Conservation (phyloP, 2,797 vertebrate genomes). For the Phalanger gymnotis region DNA sequence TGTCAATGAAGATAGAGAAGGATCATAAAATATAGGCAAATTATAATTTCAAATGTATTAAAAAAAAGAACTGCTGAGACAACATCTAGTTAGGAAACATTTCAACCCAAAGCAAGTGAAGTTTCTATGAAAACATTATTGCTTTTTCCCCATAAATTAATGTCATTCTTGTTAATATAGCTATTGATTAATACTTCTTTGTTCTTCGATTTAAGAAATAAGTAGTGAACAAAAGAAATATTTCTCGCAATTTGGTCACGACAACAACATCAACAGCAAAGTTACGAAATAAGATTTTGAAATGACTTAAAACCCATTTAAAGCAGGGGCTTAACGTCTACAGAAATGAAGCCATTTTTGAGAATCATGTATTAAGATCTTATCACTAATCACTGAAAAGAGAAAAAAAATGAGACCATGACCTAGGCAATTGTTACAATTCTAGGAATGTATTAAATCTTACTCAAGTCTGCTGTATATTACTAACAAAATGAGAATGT, state of each 20-base stretch:
- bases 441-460: not conserved
- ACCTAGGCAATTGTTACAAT: not conserved
- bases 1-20: not conserved
- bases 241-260: not conserved
- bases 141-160: not conserved
- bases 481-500: not conserved
- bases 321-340: not conserved
- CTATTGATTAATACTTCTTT: not conserved
- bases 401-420: not conserved
- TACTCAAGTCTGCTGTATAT: not conserved
- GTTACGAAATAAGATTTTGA: not conserved
- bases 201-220: not conserved
- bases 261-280: not conserved
- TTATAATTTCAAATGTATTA: not conserved
- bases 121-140: not conserved
- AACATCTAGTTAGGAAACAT: not conserved
- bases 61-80: not conserved
- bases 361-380: not conserved
- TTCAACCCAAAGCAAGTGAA: not conserved
- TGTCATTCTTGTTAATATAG: not conserved
- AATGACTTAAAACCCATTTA: not conserved
- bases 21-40: conserved; percentile 1
- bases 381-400: not conserved
- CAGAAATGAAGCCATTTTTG: not conserved
- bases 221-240: not conserved